These are phyloP conservation scores for Lepidurus apus DNA, from an alignment of 1,140 invertebrate genomes.

Conservation along the genomic window DNA sequence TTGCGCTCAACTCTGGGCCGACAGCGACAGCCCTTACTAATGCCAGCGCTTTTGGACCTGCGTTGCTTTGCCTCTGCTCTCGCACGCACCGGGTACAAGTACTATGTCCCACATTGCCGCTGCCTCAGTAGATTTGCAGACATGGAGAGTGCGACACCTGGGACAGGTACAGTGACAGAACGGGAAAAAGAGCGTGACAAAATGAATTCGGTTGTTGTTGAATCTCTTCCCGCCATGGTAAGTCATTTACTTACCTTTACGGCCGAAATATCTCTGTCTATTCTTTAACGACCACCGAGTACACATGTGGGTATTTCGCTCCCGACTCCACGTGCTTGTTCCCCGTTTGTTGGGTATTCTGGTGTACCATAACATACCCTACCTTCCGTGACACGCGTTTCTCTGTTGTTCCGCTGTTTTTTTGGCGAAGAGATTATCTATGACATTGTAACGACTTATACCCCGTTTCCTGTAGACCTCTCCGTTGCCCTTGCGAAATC, in stretches of 20 bases:
- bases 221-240: slow-evolving; percentile 17
- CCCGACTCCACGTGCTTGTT: not conserved
- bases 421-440: not conserved
- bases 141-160: slow-evolving; percentile 20
- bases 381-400: not conserved
- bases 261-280: not conserved
- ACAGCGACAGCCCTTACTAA: slow-evolving; percentile 7
- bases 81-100: slow-evolving; percentile 17
- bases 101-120: slow-evolving; percentile 14
- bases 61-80: slow-evolving; percentile 13
- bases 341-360: not conserved
- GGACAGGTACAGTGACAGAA: not conserved
- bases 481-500: not conserved
- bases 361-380: not conserved
- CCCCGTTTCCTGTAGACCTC: not conserved
- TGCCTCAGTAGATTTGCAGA: slow-evolving; percentile 1
- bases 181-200: slow-evolving; percentile 14
- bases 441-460: not conserved
- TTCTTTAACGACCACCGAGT: not conserved
- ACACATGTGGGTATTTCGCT: not conserved
- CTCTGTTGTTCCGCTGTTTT: not conserved
- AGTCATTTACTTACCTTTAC: not conserved
- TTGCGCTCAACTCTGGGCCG: slow-evolving; percentile 6
- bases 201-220: not conserved
- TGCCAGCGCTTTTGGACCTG: not conserved